Conservation (phyloP, 2,797 vertebrate species). For the Anolis apletophallus region DNA sequence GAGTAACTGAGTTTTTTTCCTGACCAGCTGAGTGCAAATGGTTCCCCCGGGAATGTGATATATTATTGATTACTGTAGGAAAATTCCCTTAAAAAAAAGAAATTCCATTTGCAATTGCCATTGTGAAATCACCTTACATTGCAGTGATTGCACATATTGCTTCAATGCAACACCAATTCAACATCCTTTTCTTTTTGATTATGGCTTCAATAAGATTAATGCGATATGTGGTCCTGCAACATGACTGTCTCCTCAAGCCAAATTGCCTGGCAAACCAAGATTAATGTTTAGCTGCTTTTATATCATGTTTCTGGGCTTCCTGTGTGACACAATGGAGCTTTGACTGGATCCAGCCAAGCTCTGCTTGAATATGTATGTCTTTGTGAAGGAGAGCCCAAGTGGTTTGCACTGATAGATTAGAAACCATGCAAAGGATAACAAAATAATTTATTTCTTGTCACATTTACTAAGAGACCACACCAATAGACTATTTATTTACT, state of each 20-base stretch:
- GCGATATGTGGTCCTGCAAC: not conserved
- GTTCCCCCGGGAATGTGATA: not conserved
- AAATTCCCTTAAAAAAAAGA: not conserved
- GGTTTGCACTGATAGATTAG: not conserved
- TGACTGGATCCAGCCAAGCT: not conserved
- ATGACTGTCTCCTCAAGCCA: not conserved
- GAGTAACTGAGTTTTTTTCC: not conserved
- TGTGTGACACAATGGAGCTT: not conserved
- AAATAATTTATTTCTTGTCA: not conserved
- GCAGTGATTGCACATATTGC: not conserved
- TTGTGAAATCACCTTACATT: not conserved
- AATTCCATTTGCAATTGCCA: not conserved
- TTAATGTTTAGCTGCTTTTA: not conserved
- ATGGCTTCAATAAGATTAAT: not conserved
- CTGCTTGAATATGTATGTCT: not conserved
- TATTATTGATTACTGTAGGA: not conserved
- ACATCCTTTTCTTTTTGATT: not conserved
- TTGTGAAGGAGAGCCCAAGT: not conserved
- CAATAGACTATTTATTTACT: too few relatives aligned
- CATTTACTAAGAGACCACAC: not conserved
- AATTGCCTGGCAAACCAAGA: not conserved
- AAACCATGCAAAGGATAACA: not conserved
- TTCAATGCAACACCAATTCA: not conserved
- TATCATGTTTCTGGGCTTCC: not conserved
- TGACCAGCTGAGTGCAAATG: slow-evolving; percentile 1